phyloP scores from a whole-genome alignment of 1,140 invertebrate species.

The Panagrolaimus sp. region DNA sequence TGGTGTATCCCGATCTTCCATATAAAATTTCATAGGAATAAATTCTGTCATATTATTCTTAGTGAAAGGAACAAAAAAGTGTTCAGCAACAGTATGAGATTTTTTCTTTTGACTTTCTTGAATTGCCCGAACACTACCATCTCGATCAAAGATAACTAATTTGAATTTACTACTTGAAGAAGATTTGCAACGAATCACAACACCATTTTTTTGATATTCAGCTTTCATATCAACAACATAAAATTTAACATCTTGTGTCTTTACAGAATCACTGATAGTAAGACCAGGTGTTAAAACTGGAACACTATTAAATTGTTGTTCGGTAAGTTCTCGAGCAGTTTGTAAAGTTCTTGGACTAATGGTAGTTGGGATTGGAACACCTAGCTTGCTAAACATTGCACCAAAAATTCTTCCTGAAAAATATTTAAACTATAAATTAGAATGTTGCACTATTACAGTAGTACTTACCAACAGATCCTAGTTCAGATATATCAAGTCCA shows the following conservation, averaged over 20 bases:
- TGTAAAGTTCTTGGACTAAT: slow-evolving; percentile 53
- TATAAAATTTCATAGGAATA: slow-evolving; percentile 44
- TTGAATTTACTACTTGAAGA: slow-evolving; percentile 56
- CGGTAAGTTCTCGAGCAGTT: slow-evolving; percentile 44
- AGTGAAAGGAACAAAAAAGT: slow-evolving; percentile 57
- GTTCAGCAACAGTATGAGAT: slow-evolving; percentile 44
- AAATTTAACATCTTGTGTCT: slow-evolving; percentile 52
- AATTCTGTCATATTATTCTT: slow-evolving; percentile 35
- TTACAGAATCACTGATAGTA: slow-evolving; percentile 29
- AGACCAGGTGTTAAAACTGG: slow-evolving; percentile 34
- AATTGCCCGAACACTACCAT: slow-evolving; percentile 54
- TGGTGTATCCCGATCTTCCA: slow-evolving; percentile 57
- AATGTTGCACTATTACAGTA: not conserved
- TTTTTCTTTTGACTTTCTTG: slow-evolving; percentile 55
- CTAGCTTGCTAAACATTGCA: slow-evolving; percentile 56
- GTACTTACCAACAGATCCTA: slow-evolving; percentile 52
- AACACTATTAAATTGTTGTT: slow-evolving; percentile 11
- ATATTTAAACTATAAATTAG: slow-evolving; percentile 10
- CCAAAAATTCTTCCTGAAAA: slow-evolving; percentile 56
- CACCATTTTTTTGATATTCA: slow-evolving; percentile 40
- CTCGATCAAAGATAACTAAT: slow-evolving; percentile 56
- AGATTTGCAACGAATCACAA: slow-evolving; percentile 53
- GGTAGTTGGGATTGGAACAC: slow-evolving; percentile 57
- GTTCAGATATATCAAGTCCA: slow-evolving; percentile 54
- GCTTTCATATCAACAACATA: slow-evolving; percentile 45